Conservation (phyloP, 2,888 invertebrate species). For the Caenorhabditis sp. region DNA sequence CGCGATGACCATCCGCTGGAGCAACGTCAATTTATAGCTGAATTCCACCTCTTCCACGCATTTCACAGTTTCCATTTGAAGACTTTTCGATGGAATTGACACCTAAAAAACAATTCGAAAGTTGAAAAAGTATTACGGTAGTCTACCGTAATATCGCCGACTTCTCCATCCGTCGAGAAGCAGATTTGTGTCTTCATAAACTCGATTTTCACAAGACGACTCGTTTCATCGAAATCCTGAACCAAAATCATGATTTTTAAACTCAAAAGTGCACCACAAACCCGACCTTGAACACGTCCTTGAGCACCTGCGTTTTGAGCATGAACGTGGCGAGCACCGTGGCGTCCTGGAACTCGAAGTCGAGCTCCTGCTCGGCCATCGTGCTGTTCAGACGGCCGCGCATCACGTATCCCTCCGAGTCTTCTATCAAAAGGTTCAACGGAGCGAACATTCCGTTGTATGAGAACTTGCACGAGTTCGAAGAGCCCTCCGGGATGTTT, state of each 20-base stretch:
- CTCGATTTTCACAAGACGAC: constrained; percentile 19
- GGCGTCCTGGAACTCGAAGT: constrained; percentile 42
- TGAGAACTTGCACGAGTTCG: constrained; percentile 38
- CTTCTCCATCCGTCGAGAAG: constrained; percentile 47
- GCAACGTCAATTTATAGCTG: constrained; percentile 32
- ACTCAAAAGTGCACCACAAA: neutral
- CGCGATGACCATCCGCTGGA: constrained; percentile 49
- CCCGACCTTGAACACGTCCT: constrained; percentile 38
- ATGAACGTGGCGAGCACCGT: constrained; percentile 28
- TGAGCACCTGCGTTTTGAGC: constrained; percentile 42
- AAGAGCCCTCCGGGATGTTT: constrained; percentile 49
- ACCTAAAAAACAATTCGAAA: constrained; percentile 4
- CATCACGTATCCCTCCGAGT: constrained; percentile 44
- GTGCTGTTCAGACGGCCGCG: constrained; percentile 53
- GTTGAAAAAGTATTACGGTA: neutral
- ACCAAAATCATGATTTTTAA: neutral
- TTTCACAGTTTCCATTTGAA: constrained; percentile 47
- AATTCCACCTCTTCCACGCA: constrained; percentile 19
- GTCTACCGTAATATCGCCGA: constrained; percentile 33
- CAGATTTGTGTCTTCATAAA: neutral
- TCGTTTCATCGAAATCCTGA: constrained; percentile 44
- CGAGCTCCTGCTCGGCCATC: constrained; percentile 40
- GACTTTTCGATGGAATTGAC: constrained; percentile 40
- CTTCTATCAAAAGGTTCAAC: constrained; percentile 44
- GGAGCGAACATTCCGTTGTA: constrained; percentile 58